Conservation (phyloP, 2,797 vertebrate species). For the Xenopus petersii region DNA sequence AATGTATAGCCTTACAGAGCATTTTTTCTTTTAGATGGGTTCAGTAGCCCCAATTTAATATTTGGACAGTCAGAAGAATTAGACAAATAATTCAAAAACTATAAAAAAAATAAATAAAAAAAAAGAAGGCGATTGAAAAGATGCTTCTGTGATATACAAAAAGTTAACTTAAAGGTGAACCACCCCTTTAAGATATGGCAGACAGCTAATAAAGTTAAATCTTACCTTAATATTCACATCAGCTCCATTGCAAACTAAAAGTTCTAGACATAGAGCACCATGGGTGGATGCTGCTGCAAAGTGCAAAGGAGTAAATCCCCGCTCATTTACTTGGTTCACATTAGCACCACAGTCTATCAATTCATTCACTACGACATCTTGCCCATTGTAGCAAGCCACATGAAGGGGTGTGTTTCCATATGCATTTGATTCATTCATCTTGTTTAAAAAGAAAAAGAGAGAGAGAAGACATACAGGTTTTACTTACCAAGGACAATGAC, state of each 20-base stretch:
- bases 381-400: constrained; percentile 95
- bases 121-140: too few relatives aligned
- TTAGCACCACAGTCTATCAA: constrained; percentile 92
- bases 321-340: constrained; percentile 94
- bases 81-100: too few relatives aligned
- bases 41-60: too few relatives aligned
- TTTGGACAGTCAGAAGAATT: too few relatives aligned
- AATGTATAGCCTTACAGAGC: too few relatives aligned
- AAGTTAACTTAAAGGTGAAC: too few relatives aligned
- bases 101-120: too few relatives aligned
- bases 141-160: too few relatives aligned
- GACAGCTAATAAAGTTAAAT: not conserved
- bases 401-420: constrained; percentile 96
- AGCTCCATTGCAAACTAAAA: constrained; percentile 89
- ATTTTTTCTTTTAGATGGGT: too few relatives aligned
- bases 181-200: too few relatives aligned
- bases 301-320: constrained; percentile 92
- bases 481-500: too few relatives aligned
- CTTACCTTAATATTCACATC: constrained; percentile 92
- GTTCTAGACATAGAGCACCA: constrained; percentile 91
- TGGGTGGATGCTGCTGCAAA: constrained; percentile 94
- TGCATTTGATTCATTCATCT: constrained; percentile 97
- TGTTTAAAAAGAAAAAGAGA: constrained; percentile 9
- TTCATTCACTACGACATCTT: constrained; percentile 96
- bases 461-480: too few relatives aligned